Percentiles rank a stretch among this genome's conserved stretches.
These are phyloP conservation scores for Gymnocypris eckloni DNA, from an alignment of 2,797 vertebrate genomes.

Conservation along the genomic window DNA sequence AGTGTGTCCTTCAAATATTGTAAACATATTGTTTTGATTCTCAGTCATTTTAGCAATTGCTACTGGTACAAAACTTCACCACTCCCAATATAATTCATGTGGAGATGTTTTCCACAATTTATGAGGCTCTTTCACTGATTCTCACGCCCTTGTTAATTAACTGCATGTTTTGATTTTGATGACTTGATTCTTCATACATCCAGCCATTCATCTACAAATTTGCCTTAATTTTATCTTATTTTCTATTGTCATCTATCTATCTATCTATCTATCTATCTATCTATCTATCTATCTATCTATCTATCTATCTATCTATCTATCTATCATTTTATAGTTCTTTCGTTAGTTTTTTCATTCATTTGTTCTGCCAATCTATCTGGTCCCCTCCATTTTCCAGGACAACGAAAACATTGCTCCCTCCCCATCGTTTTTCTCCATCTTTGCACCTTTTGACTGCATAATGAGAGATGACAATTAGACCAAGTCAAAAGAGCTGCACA, in stretches of 20 bases:
- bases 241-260: background rate
- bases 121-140: slow-evolving; percentile 63
- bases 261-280: too few relatives aligned
- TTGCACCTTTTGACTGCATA: slow-evolving; percentile 81
- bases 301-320: too few relatives aligned
- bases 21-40: slow-evolving; percentile 67
- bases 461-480: slow-evolving; percentile 83
- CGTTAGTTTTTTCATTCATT: background rate
- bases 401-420: slow-evolving; percentile 71
- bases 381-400: slow-evolving; percentile 60
- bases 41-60: slow-evolving; percentile 59
- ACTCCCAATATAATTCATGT: slow-evolving; percentile 33
- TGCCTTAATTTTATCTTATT: background rate
- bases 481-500: slow-evolving; percentile 72
- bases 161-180: slow-evolving; percentile 56
- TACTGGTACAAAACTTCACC: slow-evolving; percentile 52
- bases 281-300: too few relatives aligned
- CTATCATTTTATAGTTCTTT: background rate
- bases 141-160: slow-evolving; percentile 64
- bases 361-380: background rate
- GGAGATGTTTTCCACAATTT: slow-evolving; percentile 60
- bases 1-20: slow-evolving; percentile 37
- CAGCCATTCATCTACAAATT: background rate
- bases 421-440: slow-evolving; percentile 79
- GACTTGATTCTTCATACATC: slow-evolving; percentile 45